Evolutionary conservation across 1,140 invertebrate species (phyloP), one percentile per base, ranked within the genome.

Genomic region (Portunus trituberculatus): DNA sequence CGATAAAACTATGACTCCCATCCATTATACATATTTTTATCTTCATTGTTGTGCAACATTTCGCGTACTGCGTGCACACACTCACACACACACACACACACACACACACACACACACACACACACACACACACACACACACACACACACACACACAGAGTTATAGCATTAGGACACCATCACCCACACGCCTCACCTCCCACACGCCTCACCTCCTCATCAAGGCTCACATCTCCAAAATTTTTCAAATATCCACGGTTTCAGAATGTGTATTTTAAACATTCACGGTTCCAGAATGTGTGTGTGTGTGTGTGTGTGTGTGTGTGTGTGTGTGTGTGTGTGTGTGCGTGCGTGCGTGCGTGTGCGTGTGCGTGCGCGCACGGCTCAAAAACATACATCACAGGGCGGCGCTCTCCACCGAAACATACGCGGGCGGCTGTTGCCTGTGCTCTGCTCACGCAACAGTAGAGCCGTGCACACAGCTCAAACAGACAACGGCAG

Each of bases 111-210:
- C 88, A 39, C 45, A 39, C 88, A 39, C 88, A 39, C 88, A 39
- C 88, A 39, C 46, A 39, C 88, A 32, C 88, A 90, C 88, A 90
- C 88, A 90, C 88, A 90, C 88, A 90, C 88, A 90, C 88, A 90
- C 88, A 90, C 88, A 90, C 88, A 90, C 88, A 90, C 88, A 90
- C 88, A 90, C 88, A 90, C 88, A 90, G 2, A 90, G 14, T 20
- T 28, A 90, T 6, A n/a, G 52, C 52, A 20, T 12, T 20, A 59
- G 52, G 52, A 59, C 52, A 59, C 52, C 8, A 59, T 59, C 52
- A 59, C 16, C 16, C 52, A 59, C 52, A 59, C 52, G 52, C 12
- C 16, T 52, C 48, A 7, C 48, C 14, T 52, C 48, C 48, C 14
- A 14, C 14, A 52, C 6, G 14, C 48, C 6, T 59, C 10, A 20